Conservation (phyloP, 2,888 invertebrate genomes). For the Drosophila quinaria region DNA sequence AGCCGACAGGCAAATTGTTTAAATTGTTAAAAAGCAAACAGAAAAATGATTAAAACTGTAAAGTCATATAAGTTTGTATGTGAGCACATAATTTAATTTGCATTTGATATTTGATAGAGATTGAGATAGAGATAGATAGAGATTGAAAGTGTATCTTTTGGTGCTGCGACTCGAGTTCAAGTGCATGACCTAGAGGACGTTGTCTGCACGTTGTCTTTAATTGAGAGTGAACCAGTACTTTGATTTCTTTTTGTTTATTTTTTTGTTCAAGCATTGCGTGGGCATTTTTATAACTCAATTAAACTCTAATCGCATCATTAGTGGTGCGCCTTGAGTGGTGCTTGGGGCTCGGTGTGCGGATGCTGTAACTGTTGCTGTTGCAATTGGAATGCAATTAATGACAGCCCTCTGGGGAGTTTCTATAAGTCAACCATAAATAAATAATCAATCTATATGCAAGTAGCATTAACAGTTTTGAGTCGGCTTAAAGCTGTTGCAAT, state of each 20-base stretch:
- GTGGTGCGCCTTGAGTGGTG: constrained; percentile 45
- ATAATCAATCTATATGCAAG: constrained; percentile 78
- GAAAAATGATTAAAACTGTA: constrained; percentile 26
- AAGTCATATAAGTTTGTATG: constrained; percentile 43
- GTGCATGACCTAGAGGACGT: constrained; percentile 52
- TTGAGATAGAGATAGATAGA: constrained; percentile 3
- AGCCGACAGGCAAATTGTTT: constrained; percentile 34
- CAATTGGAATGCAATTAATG: constrained; percentile 50
- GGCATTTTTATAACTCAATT: constrained; percentile 69
- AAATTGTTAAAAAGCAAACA: constrained; percentile 16
- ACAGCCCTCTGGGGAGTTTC: constrained; percentile 36
- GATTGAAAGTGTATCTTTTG: constrained; percentile 14
- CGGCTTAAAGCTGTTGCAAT: constrained; percentile 61
- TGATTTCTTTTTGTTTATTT: constrained; percentile 39
- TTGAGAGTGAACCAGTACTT: constrained; percentile 50
- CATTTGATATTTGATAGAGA: constrained; percentile 24
- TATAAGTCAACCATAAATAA: constrained; percentile 41
- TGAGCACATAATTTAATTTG: constrained; percentile 20
- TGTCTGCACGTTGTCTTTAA: constrained; percentile 29
- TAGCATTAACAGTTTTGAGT: constrained; percentile 61
- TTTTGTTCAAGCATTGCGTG: constrained; percentile 50
- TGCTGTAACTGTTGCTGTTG: constrained; percentile 20
- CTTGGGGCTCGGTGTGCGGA: constrained; percentile 16
- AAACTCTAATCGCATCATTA: constrained; percentile 71
- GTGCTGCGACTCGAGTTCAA: constrained; percentile 55